These are phyloP conservation scores for Diorhabda carinulata DNA, from an alignment of 1,140 invertebrate species.

Conservation along the genomic window DNA sequence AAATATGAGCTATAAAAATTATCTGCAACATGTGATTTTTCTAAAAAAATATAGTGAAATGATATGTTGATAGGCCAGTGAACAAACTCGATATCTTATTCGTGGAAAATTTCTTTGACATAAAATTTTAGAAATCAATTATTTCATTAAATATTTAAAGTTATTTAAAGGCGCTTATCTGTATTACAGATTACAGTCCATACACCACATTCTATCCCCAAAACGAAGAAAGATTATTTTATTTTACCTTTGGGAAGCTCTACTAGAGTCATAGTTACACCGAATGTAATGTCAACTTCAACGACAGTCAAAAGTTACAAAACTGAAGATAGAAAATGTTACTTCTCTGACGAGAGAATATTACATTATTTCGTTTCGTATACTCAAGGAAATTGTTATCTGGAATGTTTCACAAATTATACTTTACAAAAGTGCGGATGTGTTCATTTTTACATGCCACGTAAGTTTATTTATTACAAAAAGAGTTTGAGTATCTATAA, in stretches of 20 bases:
- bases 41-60: too few relatives aligned
- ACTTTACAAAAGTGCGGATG: slow-evolving; percentile 41
- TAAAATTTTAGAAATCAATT: too few relatives aligned
- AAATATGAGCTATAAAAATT: too few relatives aligned
- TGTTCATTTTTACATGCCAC: slow-evolving; percentile 42
- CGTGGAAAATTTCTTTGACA: too few relatives aligned
- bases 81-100: too few relatives aligned
- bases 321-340: slow-evolving; percentile 57
- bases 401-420: slow-evolving; percentile 46
- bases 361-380: slow-evolving; percentile 47
- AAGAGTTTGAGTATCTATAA: too few relatives aligned
- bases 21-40: too few relatives aligned
- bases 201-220: slow-evolving; percentile 53
- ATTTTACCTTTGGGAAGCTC: slow-evolving; percentile 51
- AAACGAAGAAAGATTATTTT: slow-evolving; percentile 52
- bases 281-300: slow-evolving; percentile 54
- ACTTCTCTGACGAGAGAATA: slow-evolving; percentile 56
- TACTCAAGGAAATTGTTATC: slow-evolving; percentile 43
- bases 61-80: too few relatives aligned
- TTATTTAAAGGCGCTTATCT: not conserved
- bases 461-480: slow-evolving; percentile 28
- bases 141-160: too few relatives aligned
- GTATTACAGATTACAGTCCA: slow-evolving; percentile 52
- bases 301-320: slow-evolving; percentile 43
- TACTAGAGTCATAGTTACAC: slow-evolving; percentile 50